Percentiles rank a stretch among this genome's conserved stretches.
These are phyloP conservation scores for Hyposmocoma kahamanoa DNA, from an alignment of 1,140 invertebrate species.

Conservation along the genomic window DNA sequence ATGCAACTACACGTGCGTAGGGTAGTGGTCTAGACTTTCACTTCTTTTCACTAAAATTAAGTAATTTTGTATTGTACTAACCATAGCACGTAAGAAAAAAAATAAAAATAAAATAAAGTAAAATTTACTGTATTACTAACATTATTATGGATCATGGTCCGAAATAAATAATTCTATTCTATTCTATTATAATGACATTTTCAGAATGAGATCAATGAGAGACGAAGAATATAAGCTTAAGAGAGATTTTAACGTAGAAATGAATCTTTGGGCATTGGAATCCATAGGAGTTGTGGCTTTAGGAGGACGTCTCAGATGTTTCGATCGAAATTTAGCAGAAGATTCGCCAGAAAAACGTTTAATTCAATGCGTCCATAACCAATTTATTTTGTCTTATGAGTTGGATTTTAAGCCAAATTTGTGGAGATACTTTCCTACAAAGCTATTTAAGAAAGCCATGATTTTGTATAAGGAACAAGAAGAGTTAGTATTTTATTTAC, in stretches of 20 bases:
- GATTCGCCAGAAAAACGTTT: conserved; percentile 75
- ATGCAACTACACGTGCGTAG: too few relatives aligned
- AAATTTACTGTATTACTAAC: too few relatives aligned
- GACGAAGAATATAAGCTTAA: conserved; percentile 74
- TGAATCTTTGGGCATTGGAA: conserved; percentile 82
- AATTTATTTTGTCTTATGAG: conserved; percentile 75
- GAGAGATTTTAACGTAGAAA: conserved; percentile 75
- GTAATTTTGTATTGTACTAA: too few relatives aligned
- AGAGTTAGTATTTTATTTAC: conserved; percentile 1
- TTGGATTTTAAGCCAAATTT: conserved; percentile 77
- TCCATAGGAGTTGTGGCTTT: conserved; percentile 80
- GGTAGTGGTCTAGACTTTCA: too few relatives aligned
- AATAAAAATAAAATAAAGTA: too few relatives aligned
- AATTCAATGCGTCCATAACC: conserved; percentile 75
- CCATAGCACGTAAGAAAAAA: too few relatives aligned
- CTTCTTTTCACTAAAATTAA: too few relatives aligned
- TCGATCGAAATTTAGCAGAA: conserved; percentile 64
- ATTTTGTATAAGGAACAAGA: conserved; percentile 44
- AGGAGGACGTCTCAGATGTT: conserved; percentile 78
- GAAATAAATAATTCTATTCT: too few relatives aligned
- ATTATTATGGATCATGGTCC: too few relatives aligned
- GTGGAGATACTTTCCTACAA: conserved; percentile 77
- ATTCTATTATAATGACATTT: too few relatives aligned
- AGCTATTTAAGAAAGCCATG: conserved; percentile 73
- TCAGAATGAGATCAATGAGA: conserved; percentile 72